A percentile compares a stretch with the other conserved stretches of the same genome.
Evolutionary conservation across 2,113 vertebrate species (phyloP).

Genomic region (Pleuronectes platessa): DNA sequence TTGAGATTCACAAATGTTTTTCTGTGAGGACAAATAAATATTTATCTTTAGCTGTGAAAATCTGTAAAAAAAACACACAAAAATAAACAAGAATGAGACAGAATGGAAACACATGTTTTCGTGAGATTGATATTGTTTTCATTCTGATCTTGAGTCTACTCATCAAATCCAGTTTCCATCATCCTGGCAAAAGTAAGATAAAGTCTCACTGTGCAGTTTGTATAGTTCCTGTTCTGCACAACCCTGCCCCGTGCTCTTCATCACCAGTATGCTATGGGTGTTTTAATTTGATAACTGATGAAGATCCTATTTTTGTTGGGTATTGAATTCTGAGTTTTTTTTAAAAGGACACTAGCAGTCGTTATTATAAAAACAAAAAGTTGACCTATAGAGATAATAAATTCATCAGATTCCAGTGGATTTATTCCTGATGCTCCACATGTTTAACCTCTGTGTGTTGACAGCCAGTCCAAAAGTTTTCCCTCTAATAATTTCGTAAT

Average conservation of each 20-base stretch:
- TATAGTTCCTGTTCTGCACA: neutral
- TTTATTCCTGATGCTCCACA: too few species aligned
- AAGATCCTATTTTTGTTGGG: too few species aligned
- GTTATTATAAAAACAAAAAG: too few species aligned
- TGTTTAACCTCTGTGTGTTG: too few species aligned
- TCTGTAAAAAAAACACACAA: neutral
- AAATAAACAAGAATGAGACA: neutral
- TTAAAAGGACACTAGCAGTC: too few species aligned
- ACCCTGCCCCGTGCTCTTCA: neutral
- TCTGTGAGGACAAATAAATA: neutral
- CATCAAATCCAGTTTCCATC: neutral
- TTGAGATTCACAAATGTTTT: neutral
- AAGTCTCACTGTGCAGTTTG: neutral
- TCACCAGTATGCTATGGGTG: neutral
- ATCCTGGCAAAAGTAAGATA: neutral
- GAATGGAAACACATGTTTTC: neutral
- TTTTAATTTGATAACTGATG: neutral
- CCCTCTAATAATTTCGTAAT: too few species aligned
- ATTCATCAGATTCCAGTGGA: too few species aligned
- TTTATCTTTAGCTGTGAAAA: neutral
- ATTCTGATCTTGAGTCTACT: neutral
- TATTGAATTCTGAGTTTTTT: too few species aligned
- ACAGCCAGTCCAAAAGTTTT: too few species aligned
- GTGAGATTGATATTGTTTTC: neutral
- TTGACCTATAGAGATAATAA: too few species aligned